phyloP scores from a whole-genome alignment of 2,113 vertebrate species.

The Sterrhoptilus dennistouni region DNA sequence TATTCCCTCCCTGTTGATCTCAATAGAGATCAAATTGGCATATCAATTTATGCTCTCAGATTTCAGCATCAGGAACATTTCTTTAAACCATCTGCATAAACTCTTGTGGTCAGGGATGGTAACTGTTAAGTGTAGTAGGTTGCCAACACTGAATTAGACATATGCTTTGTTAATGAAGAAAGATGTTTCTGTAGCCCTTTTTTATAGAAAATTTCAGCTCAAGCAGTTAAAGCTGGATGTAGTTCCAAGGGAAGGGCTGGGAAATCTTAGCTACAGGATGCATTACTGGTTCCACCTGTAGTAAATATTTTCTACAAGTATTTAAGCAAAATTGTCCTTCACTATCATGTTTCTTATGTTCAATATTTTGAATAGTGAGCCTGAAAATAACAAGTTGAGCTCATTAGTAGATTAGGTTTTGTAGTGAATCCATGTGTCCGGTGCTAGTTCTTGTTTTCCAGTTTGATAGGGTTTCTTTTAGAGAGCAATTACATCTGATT shows the following conservation, averaged over 20 bases:
- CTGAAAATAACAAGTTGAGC: slow-evolving; percentile 85
- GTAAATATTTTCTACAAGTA: slow-evolving; percentile 6
- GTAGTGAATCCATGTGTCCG: slow-evolving; percentile 84
- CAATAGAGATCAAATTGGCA: background rate
- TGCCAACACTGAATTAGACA: background rate
- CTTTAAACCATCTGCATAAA: background rate
- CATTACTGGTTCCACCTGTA: background rate
- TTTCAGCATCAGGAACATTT: background rate
- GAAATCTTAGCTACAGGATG: background rate
- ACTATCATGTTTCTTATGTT: slow-evolving; percentile 78
- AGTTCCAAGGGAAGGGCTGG: background rate
- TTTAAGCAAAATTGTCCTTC: slow-evolving; percentile 79
- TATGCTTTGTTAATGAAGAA: background rate
- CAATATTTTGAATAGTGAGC: slow-evolving; percentile 72
- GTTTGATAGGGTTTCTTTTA: slow-evolving; percentile 83
- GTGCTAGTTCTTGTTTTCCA: slow-evolving; percentile 72
- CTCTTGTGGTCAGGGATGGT: background rate
- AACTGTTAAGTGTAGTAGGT: background rate
- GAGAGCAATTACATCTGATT: slow-evolving; percentile 92
- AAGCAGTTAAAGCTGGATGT: background rate
- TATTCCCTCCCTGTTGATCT: background rate
- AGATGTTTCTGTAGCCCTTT: background rate
- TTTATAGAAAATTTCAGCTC: background rate
- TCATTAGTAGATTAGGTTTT: slow-evolving; percentile 92
- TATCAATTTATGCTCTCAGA: background rate